These are phyloP conservation scores for Zaprionus kolodkinae DNA, from an alignment of 1,140 invertebrate genomes.

Conservation along the genomic window DNA sequence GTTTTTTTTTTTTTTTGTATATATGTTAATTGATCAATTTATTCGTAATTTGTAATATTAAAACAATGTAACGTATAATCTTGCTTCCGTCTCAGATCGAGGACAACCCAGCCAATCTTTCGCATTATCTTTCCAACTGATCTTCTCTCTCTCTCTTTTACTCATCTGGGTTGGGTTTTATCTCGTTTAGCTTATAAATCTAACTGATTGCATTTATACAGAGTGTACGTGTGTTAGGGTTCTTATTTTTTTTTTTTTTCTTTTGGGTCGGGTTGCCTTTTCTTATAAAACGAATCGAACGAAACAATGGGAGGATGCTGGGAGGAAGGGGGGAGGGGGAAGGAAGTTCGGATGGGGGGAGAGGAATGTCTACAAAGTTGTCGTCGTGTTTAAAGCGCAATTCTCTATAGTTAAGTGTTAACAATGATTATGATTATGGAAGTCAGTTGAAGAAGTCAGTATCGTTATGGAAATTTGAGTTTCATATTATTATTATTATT, in stretches of 20 bases:
- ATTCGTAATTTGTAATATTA: constrained; percentile 81
- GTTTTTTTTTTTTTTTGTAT: constrained; percentile 54
- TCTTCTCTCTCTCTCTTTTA: constrained; percentile 23
- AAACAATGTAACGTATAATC: constrained; percentile 80
- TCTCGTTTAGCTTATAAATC: constrained; percentile 69
- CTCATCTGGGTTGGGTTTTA: constrained; percentile 22
- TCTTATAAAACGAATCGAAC: constrained; percentile 11
- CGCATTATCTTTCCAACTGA: constrained; percentile 27
- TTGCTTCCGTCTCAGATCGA: constrained; percentile 39
- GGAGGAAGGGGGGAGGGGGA: neutral
- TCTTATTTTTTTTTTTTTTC: neutral
- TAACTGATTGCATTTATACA: constrained; percentile 84
- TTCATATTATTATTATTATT: constrained; percentile 45
- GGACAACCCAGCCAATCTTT: constrained; percentile 10
- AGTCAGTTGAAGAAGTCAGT: constrained; percentile 80
- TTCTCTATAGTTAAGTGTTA: constrained; percentile 80
- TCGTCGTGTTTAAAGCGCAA: constrained; percentile 63
- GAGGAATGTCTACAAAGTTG: constrained; percentile 27
- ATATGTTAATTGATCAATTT: constrained; percentile 81
- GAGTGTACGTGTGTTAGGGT: constrained; percentile 55
- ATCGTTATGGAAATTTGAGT: constrained; percentile 67
- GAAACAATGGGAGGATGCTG: neutral
- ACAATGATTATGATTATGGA: constrained; percentile 83
- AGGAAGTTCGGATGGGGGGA: neutral
- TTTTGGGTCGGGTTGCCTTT: constrained; percentile 35